phyloP scores from a whole-genome alignment of 2,888 invertebrate genomes.

The Eupithecia subumbrata region DNA sequence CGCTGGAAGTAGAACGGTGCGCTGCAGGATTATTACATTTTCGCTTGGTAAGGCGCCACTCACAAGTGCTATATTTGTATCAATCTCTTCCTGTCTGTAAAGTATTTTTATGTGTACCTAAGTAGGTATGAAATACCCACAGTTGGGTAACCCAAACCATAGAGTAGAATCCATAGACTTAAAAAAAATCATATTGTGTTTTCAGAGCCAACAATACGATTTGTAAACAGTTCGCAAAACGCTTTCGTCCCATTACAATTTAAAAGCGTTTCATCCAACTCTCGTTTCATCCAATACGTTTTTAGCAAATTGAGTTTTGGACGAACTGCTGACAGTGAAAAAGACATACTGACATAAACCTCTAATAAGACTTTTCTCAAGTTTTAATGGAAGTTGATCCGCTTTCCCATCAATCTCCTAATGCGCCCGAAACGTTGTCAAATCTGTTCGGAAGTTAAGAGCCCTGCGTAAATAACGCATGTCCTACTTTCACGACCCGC shows the following conservation, averaged over 20 bases:
- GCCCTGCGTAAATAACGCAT: conserved; percentile 57
- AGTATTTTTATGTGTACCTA: background rate
- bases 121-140: no score
- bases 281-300: background rate
- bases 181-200: background rate
- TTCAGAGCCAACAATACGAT: background rate
- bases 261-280: background rate
- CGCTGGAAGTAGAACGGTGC: conserved; percentile 9
- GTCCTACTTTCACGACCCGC: conserved; percentile 58
- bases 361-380: background rate
- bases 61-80: background rate
- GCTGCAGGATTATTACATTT: conserved; percentile 23
- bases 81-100: background rate
- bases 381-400: conserved; percentile 6
- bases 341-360: background rate
- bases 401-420: conserved; percentile 4
- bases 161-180: background rate
- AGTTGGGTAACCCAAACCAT: background rate
- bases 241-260: background rate
- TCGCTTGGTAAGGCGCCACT: background rate
- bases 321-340: background rate
- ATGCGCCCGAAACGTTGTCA: conserved; percentile 41
- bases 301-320: background rate
- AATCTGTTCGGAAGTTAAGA: conserved; percentile 50
- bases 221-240: background rate